Base-by-base conservation (phyloP, 2,113 vertebrate genomes). In the Sprattus sprattus region DNA sequence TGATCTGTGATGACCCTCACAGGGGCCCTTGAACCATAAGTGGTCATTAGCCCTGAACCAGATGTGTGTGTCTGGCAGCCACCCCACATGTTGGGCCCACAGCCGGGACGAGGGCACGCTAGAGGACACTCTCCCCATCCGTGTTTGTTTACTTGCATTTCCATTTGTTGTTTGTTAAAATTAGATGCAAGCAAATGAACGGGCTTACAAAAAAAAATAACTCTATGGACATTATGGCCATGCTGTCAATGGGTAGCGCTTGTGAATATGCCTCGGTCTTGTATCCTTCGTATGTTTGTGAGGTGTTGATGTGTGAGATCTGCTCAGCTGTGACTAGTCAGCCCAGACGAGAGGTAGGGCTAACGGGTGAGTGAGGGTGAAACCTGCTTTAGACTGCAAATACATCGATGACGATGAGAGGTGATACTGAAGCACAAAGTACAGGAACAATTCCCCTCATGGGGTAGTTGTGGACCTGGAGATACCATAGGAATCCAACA, bases 1-100 rank as follows among this genome's bases (percentile, higher is more conserved):
- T 46, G 71, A 45, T 52, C 45, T 47, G 57, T 81, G 52, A 44
- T 84, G 90, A 89, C 84, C 89, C 88, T 84, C 86, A 81, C 60
- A 88, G 89, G 86, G 84, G 83, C 64, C 71, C 84, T 91, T 86
- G n/a, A 46, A 89, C 85, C 89, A 54, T 32, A 91, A 88, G 87
- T 87, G 83, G 88, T 87, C 84, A 85, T 91, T 81, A 87, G 86
- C 13, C 46, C 18, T 82, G 60, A 52, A 67, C 85, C 64, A 84
- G 87, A 85, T 86, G 75, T 83, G 84, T 52, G 39, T 84, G 85
- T 84, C 25, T 75, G 67, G 67, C 67, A 75, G 13, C 25, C 28
- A 67, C 60, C 60, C 60, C 60, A 82, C 46, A 44, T 57, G 45
- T 20, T 52, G 46, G 78, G 49, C 28, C 25, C n/a, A 47, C 81